A percentile compares a stretch with the other conserved stretches of the same genome.
Conservation (phyloP, 2,888 invertebrate species). For the Phania funesta region DNA sequence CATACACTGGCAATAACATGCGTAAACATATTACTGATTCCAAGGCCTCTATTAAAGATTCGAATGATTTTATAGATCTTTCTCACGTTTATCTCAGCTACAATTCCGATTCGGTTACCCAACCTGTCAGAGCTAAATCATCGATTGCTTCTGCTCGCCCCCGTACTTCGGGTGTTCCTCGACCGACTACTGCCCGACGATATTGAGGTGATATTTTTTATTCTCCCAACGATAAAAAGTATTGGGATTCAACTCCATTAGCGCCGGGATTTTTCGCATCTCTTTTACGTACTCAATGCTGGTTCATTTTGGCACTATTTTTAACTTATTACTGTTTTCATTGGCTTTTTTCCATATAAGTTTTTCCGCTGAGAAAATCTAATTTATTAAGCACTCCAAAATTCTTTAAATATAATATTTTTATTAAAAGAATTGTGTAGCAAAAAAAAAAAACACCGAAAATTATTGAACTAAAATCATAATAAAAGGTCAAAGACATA, state of each 20-base stretch:
- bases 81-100: constrained; percentile 86
- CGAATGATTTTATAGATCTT: constrained; percentile 83
- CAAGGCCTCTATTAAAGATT: constrained; percentile 80
- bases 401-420: too few relatives aligned
- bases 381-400: neutral
- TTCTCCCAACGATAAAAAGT: constrained; percentile 14
- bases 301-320: constrained; percentile 70
- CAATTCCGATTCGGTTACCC: constrained; percentile 82
- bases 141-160: constrained; percentile 79
- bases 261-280: constrained; percentile 42
- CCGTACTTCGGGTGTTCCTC: constrained; percentile 81
- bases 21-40: constrained; percentile 83
- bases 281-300: constrained; percentile 70
- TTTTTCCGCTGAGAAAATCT: neutral
- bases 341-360: constrained; percentile 68
- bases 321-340: constrained; percentile 71
- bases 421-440: too few relatives aligned
- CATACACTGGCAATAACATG: constrained; percentile 99
- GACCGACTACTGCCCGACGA: constrained; percentile 81
- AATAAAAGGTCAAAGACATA: too few relatives aligned
- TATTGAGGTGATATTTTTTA: constrained; percentile 72
- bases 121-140: constrained; percentile 82
- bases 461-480: too few relatives aligned
- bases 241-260: constrained; percentile 36
- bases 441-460: too few relatives aligned